Conservation (phyloP, 2,888 invertebrate genomes). For the Drosophila neoperkinsi region DNA sequence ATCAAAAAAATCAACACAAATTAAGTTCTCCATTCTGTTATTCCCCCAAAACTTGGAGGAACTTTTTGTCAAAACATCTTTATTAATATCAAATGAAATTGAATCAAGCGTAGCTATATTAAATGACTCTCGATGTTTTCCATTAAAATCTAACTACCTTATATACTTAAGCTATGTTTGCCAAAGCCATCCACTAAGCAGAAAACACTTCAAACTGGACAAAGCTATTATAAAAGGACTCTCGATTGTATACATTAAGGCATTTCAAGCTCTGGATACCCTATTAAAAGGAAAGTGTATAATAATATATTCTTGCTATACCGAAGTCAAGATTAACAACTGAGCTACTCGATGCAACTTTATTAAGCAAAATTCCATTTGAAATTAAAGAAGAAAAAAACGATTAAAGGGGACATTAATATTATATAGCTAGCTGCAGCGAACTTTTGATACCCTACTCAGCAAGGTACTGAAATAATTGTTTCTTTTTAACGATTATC, state of each 20-base stretch:
- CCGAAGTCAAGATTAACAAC: background rate
- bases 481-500: background rate
- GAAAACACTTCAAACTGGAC: constrained; percentile 15
- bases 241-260: background rate
- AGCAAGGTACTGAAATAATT: too few species aligned
- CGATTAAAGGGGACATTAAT: background rate
- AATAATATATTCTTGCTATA: background rate
- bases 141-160: background rate
- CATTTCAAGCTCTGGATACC: background rate
- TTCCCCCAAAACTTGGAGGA: background rate
- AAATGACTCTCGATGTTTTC: constrained; percentile 1
- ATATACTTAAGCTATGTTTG: background rate
- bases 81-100: background rate
- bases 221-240: constrained; percentile 18
- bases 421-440: background rate
- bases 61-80: background rate
- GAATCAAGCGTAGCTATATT: background rate
- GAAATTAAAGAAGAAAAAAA: background rate
- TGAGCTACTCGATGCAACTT: background rate
- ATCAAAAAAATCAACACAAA: background rate
- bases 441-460: background rate
- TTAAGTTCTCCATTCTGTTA: background rate
- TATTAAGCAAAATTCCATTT: background rate
- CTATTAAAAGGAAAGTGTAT: constrained; percentile 1
- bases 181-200: constrained; percentile 9